Evolutionary conservation across 2,113 vertebrate species (phyloP).

Genomic region (Prolemur simus): DNA sequence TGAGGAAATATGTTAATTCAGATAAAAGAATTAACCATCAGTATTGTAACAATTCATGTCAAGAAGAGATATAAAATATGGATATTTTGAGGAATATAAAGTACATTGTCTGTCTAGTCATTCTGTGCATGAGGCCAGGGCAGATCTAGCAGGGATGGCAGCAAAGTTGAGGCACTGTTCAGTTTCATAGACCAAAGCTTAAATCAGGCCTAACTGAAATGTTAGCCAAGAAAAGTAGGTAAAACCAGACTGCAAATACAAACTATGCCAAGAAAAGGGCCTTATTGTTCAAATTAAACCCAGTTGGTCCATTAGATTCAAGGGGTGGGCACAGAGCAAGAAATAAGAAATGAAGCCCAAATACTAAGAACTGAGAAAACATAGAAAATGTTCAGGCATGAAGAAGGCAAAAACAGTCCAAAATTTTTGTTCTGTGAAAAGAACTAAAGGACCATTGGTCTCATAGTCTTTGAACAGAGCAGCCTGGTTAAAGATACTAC

Average conservation of each 20-base stretch:
- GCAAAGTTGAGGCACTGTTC: neutral
- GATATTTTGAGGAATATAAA: neutral
- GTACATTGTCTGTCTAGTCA: neutral
- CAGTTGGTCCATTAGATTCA: neutral
- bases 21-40: neutral
- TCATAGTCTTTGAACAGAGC: neutral
- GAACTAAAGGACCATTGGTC: neutral
- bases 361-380: constrained; percentile 17
- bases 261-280: neutral
- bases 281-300: constrained; percentile 18
- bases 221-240: neutral
- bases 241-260: neutral
- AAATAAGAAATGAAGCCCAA: constrained; percentile 33
- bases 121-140: neutral
- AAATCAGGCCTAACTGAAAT: neutral
- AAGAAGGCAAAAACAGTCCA: neutral
- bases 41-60: neutral
- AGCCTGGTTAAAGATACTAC: neutral
- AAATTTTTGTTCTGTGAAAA: constrained; percentile 8
- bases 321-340: neutral
- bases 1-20: neutral
- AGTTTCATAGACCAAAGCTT: neutral
- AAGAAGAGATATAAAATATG: neutral
- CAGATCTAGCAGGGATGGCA: neutral
- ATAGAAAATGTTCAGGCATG: neutral